Base-by-base conservation (phyloP, 64 coral and sea anemone species). In the Actinia tenebrosa region DNA sequence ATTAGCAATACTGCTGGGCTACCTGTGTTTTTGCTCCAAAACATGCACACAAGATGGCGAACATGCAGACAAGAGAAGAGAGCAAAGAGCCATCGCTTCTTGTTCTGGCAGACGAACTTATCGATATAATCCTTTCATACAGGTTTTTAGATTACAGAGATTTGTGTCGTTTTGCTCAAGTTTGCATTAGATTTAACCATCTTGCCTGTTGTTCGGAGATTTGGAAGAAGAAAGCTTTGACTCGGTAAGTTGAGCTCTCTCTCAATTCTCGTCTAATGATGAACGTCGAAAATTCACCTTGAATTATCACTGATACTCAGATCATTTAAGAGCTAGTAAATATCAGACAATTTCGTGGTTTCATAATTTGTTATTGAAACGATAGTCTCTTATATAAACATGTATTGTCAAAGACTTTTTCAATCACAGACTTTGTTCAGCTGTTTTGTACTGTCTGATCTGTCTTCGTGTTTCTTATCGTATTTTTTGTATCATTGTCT, bases 101-200 rank as follows among this genome's bases (percentile, higher is more conserved):
- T 26, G 15, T 83, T 20, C 87, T 96, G 60, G 91, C 94, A 44
- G 94, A 96, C 59, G 94, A 96, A 86, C 81, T 96, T 2, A 90
- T 96, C 42, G 91, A 96, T 26, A 93, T 88, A 82, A 92, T 96
- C 83, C 62, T 96, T 59, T 87, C 91, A 1, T 96, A 87, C 77
- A 60, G 88, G 44, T 20, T 80, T 52, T 46, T 96, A 18, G 88
- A 93, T 90, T 86, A 96, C 53, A 80, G 44, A 47, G 94, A 96
- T 77, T 55, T 96, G 6, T 93, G 94, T 30, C 86, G 71, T 60
- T 96, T 89, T 85, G 91, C 88, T 5, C 84, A 87, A 90, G 91
- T 93, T 80, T 96, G 94, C 86, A 82, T 78, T 56, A 80, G 94
- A 11, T 96, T 96, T 54, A 88, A 90, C 79, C 45, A 47, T 6